Conservation (phyloP, 92 coral and sea anemone species). For the Palythoa grandis region DNA sequence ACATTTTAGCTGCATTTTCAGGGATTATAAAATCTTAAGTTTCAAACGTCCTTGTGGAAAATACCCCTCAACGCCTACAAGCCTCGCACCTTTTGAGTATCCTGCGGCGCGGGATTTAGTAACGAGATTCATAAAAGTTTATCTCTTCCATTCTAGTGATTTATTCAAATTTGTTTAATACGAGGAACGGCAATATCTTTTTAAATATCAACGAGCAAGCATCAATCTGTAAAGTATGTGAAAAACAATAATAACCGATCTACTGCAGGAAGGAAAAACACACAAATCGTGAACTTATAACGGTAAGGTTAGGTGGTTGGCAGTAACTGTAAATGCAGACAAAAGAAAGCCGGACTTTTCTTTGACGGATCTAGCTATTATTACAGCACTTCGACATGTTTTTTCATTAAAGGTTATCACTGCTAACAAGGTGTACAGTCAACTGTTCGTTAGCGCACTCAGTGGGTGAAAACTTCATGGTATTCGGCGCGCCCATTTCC, state of each 20-base stretch:
- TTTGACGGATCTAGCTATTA: neutral
- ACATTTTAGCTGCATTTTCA: neutral
- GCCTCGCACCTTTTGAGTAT: no score
- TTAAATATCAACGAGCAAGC: no score
- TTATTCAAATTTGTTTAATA: no score
- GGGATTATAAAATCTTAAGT: no score
- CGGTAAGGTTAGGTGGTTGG: neutral
- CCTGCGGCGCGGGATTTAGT: no score
- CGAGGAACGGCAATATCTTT: no score
- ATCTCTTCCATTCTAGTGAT: no score
- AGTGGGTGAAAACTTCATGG: neutral
- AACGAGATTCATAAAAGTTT: no score
- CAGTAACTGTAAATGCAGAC: neutral
- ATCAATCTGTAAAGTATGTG: no score
- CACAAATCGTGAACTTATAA: neutral
- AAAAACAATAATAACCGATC: no score
- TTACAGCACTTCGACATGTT: neutral
- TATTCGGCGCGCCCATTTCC: conserved; percentile 17
- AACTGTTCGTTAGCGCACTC: conserved; percentile 16
- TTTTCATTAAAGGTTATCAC: conserved; percentile 33
- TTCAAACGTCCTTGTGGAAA: no score
- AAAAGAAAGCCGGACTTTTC: neutral
- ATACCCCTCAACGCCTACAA: no score
- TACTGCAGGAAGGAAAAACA: neutral
- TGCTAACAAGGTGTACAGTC: conserved; percentile 45